Base-by-base conservation (phyloP, 2,797 vertebrate species). In the Masticophis lateralis region DNA sequence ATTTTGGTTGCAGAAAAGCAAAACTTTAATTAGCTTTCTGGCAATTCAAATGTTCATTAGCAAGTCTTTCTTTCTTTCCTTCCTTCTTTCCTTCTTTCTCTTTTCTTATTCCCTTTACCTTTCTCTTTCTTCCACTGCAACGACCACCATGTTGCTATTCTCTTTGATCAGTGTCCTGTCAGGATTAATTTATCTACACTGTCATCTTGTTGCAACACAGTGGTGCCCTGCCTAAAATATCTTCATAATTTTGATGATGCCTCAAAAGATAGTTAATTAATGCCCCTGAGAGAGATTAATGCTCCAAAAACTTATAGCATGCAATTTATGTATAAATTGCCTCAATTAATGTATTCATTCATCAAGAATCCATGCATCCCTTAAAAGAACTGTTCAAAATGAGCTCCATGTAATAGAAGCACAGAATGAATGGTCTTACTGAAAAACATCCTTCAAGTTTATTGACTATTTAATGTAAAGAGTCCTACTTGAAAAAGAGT, bases 261-360 rank as follows among this genome's bases (percentile, higher is more conserved):
- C 83, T 56, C 0, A 0, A 89, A 91, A 94, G 14, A 59, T 90
- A 59, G 93, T 43, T 0, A 94, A 0, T 96, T 94, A 83, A 90
- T 89, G 66, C 94, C 32, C 11, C 86, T 63, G 22, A 43, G 83
- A 90, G 61, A 57, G 47, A 91, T 66, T 87, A 91, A 86, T 32
- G 4, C 69, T 93, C 87, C 28, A 53, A 57, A 86, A 9, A 0
- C 87, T 63, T 6, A 14, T 11, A 92, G 37, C 87, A 69, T 74
- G 93, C 92, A 61, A 91, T 83, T 47, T 92, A 93, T 94, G 96
- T 95, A 96, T 94, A 59, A 92, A 88, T 25, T 66, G 28, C 57
- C 90, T 63, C 32, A 55, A 59, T 94, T 94, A 86, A 95, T 92
- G 88, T 88, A n/a, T 14, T 89, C 56, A 55, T 92, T 93, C 10